Percentiles rank a stretch among this genome's conserved stretches.
Evolutionary conservation across 2,888 invertebrate species (phyloP).

Genomic region (Microplitis manilae): DNA sequence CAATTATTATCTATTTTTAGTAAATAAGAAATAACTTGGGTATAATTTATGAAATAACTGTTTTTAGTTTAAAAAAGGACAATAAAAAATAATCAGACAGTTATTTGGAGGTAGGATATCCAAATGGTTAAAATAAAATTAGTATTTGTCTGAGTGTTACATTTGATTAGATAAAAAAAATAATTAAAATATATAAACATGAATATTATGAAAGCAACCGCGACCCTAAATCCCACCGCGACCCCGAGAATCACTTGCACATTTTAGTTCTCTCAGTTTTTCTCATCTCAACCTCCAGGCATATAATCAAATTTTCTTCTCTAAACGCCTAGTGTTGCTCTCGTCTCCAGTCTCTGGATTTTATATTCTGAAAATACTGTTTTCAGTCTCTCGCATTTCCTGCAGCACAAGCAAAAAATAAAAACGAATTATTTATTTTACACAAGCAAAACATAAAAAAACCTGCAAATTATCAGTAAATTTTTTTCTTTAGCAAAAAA

Average conservation of each 20-base stretch:
- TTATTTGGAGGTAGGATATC: too few species aligned
- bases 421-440: not conserved
- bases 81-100: too few species aligned
- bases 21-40: too few species aligned
- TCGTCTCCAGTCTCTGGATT: not conserved
- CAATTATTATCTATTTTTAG: too few species aligned
- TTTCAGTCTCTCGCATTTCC: not conserved
- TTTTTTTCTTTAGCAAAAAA: not conserved
- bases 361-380: not conserved
- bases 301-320: not conserved
- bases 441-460: not conserved
- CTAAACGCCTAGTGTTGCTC: not conserved
- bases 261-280: not conserved
- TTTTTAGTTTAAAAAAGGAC: too few species aligned
- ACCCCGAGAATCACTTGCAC: not conserved
- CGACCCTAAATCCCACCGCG: not conserved
- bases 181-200: not conserved
- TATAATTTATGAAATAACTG: too few species aligned
- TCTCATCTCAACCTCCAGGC: not conserved
- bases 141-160: too few species aligned
- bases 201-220: not conserved
- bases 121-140: too few species aligned
- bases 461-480: not conserved
- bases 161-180: not conserved
- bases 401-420: not conserved